These are phyloP conservation scores for Chlorocebus sabaeus DNA, from an alignment of 2,113 vertebrate genomes.

Conservation along the genomic window DNA sequence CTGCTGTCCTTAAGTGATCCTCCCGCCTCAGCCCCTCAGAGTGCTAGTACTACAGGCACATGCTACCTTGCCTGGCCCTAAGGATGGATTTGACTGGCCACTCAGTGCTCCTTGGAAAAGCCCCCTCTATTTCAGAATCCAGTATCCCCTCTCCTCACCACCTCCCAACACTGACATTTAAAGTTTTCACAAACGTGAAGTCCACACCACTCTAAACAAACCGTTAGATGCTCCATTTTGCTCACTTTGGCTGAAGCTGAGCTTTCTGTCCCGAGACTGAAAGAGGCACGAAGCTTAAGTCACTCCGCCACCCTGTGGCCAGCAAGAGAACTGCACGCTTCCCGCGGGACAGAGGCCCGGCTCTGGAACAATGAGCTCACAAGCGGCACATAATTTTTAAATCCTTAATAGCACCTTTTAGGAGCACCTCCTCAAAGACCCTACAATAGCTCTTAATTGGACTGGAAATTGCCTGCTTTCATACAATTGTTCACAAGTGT, in stretches of 20 bases:
- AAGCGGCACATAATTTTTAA: neutral
- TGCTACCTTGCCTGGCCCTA: too few relatives aligned
- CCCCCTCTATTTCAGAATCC: neutral
- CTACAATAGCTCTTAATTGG: neutral
- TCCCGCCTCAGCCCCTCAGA: too few relatives aligned
- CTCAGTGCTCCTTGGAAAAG: neutral
- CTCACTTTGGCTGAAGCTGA: neutral
- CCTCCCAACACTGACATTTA: neutral
- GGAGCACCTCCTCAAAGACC: neutral
- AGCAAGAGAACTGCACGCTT: constrained; percentile 55
- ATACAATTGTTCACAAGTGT: neutral
- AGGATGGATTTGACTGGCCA: neutral
- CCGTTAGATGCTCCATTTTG: neutral
- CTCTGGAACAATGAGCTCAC: neutral
- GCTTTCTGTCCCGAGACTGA: neutral
- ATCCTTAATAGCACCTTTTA: neutral
- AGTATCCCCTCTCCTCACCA: neutral
- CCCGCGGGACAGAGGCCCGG: neutral
- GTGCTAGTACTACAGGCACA: too few relatives aligned
- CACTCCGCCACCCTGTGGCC: constrained; percentile 77
- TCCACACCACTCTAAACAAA: neutral
- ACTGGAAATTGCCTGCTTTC: neutral
- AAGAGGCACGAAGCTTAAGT: constrained; percentile 51
- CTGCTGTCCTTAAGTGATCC: too few relatives aligned
- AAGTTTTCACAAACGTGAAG: neutral